A percentile compares a stretch with the other conserved stretches of the same genome.
Evolutionary conservation across 2,113 vertebrate genomes (phyloP).

Genomic region (Anolis carolinensis): DNA sequence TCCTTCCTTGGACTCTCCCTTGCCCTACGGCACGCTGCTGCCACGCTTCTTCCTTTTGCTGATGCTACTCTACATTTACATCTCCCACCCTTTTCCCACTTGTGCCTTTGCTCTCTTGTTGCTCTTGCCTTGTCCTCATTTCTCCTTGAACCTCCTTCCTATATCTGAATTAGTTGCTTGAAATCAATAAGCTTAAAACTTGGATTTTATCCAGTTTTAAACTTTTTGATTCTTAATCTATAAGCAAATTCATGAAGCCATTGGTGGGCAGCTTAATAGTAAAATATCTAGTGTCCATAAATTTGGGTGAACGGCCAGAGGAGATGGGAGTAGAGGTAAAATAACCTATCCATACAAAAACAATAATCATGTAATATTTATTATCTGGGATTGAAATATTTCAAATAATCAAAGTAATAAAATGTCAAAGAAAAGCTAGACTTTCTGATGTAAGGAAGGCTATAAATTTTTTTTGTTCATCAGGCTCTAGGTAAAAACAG

Average conservation of each 20-base stretch:
- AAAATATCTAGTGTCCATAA: conserved; percentile 66
- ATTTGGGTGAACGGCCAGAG: conserved; percentile 70
- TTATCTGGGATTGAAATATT: conserved; percentile 83
- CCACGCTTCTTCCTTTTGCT: too few species aligned
- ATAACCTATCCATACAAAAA: conserved; percentile 81
- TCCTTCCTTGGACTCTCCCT: too few species aligned
- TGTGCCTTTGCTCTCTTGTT: too few species aligned
- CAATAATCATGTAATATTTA: conserved; percentile 85
- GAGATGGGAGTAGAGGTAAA: conserved; percentile 41
- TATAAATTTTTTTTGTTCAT: conserved; percentile 74
- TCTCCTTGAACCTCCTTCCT: too few species aligned
- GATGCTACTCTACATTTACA: too few species aligned
- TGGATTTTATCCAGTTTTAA: conserved; percentile 36
- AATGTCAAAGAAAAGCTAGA: conserved; percentile 79
- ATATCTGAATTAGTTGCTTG: not conserved
- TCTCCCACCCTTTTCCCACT: too few species aligned
- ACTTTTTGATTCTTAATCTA: not conserved
- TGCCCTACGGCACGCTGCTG: too few species aligned
- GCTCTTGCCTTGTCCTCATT: too few species aligned
- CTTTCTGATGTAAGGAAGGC: conserved; percentile 79
- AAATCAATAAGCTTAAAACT: conserved; percentile 16
- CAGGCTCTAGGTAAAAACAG: conserved; percentile 58
- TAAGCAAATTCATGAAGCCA: conserved; percentile 44
- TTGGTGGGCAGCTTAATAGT: conserved; percentile 54
- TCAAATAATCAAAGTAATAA: conserved; percentile 81